Conservation (phyloP, 2,113 vertebrate genomes). For the Lichenostomus cassidix region DNA sequence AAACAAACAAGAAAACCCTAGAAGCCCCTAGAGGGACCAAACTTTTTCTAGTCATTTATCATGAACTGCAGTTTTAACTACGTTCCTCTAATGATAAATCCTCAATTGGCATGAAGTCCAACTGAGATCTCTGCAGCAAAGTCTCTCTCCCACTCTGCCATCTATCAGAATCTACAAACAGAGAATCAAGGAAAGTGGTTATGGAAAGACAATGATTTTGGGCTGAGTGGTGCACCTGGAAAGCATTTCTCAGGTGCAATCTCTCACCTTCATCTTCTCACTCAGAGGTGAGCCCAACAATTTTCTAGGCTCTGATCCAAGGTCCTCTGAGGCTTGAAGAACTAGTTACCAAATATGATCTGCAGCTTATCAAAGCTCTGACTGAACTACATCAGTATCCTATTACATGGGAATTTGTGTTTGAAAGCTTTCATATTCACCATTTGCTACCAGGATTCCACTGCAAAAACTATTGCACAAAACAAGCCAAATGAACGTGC, state of each 20-base stretch:
- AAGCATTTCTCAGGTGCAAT: neutral
- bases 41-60: neutral
- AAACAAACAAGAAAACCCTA: neutral
- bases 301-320: neutral
- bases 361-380: neutral
- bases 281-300: neutral
- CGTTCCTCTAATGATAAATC: neutral
- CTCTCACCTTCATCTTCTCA: neutral
- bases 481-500: neutral
- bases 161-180: neutral
- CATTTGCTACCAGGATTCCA: neutral
- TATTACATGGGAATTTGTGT: neutral
- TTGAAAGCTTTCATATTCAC: neutral
- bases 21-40: neutral
- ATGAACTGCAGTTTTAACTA: neutral
- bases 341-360: neutral
- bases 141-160: neutral
- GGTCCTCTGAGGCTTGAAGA: neutral
- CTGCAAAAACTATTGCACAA: neutral
- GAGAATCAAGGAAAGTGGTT: neutral
- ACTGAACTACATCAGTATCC: neutral
- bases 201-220: neutral
- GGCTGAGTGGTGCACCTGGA: neutral
- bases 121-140: neutral
- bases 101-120: neutral